Conservation (phyloP, 2,888 invertebrate genomes). For the Drosophila mettleri region DNA sequence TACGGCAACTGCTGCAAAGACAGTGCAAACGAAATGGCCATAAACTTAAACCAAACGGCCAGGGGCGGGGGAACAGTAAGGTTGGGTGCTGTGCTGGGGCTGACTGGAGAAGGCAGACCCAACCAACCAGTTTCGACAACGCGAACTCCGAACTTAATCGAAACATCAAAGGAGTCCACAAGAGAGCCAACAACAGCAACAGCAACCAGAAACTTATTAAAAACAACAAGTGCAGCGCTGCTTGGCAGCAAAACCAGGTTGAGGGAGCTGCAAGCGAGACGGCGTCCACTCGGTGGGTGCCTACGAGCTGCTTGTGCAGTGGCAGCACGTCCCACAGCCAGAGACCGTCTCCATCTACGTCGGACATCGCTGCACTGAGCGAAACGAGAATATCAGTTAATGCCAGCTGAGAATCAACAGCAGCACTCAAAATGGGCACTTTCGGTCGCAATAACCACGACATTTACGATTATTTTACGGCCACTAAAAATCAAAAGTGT, state of each 20-base stretch:
- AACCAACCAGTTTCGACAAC: slow-evolving; percentile 74
- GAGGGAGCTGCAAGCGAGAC: slow-evolving; percentile 1
- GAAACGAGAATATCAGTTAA: slow-evolving; percentile 80
- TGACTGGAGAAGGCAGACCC: slow-evolving; percentile 41
- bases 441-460: slow-evolving; percentile 85
- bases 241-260: slow-evolving; percentile 36
- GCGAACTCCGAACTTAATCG: slow-evolving; percentile 82
- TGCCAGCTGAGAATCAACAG: slow-evolving; percentile 57
- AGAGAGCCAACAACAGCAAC: slow-evolving; percentile 39
- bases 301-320: slow-evolving; percentile 69
- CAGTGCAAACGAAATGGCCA: slow-evolving; percentile 78
- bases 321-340: slow-evolving; percentile 69
- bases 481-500: slow-evolving; percentile 85
- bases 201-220: slow-evolving; percentile 79
- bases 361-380: slow-evolving; percentile 73
- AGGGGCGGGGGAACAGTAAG: slow-evolving; percentile 14
- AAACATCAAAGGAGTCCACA: slow-evolving; percentile 75
- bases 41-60: slow-evolving; percentile 75
- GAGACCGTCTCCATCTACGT: slow-evolving; percentile 13
- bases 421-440: slow-evolving; percentile 83
- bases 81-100: background rate
- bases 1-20: slow-evolving; percentile 61
- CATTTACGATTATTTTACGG: slow-evolving; percentile 85
- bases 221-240: slow-evolving; percentile 80
- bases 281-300: slow-evolving; percentile 28